Conservation (phyloP, 2,888 invertebrate genomes). For the Ophion obscuratus region DNA sequence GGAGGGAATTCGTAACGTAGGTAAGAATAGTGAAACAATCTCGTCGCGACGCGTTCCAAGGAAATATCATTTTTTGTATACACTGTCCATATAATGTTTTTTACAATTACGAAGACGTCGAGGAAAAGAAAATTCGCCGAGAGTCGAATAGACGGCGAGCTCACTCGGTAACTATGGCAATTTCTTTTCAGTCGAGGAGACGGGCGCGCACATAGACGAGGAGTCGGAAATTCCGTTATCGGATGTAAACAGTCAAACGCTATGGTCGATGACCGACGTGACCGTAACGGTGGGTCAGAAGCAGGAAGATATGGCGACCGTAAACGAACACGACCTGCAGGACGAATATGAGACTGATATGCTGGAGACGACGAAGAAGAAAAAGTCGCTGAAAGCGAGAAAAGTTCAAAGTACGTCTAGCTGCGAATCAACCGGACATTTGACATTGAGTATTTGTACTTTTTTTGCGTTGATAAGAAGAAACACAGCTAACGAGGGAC, state of each 20-base stretch:
- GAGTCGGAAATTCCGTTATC: constrained; percentile 80
- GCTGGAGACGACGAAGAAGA: constrained; percentile 77
- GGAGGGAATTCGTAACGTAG: constrained; percentile 93
- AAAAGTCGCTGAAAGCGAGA: constrained; percentile 75
- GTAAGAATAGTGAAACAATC: constrained; percentile 83
- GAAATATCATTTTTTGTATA: neutral
- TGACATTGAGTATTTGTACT: neutral
- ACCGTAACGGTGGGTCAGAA: constrained; percentile 67
- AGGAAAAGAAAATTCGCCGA: neutral
- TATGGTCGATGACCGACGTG: constrained; percentile 79
- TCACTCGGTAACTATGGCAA: neutral
- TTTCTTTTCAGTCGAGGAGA: constrained; percentile 79
- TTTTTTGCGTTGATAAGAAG: constrained; percentile 1
- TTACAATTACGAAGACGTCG: neutral
- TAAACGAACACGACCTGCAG: constrained; percentile 73
- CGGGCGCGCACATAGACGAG: constrained; percentile 83
- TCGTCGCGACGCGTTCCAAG: neutral
- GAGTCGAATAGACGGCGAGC: neutral
- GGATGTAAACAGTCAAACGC: constrained; percentile 73
- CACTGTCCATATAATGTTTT: neutral
- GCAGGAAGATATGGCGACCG: constrained; percentile 69
- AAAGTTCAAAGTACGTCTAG: constrained; percentile 68
- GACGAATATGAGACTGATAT: constrained; percentile 76
- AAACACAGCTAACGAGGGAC: neutral
- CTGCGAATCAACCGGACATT: neutral